phyloP scores from a whole-genome alignment of 1,140 invertebrate species.

The Rhyacophila brunnea region DNA sequence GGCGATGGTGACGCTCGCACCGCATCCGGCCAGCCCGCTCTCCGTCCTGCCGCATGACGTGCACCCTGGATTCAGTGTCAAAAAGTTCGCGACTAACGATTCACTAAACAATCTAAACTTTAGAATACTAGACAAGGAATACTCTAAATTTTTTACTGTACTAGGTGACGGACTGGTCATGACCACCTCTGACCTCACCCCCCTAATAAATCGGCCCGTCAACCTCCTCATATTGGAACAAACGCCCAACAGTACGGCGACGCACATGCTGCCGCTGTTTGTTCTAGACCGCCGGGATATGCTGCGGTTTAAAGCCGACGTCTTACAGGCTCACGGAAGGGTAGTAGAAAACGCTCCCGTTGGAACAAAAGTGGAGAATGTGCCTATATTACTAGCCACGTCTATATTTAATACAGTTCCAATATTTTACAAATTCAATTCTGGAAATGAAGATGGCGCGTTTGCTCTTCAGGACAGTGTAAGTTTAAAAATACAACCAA shows the following conservation, averaged over 20 bases:
- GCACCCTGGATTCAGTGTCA: slow-evolving; percentile 81
- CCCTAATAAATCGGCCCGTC: slow-evolving; percentile 76
- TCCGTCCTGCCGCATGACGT: slow-evolving; percentile 78
- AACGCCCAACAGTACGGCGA: slow-evolving; percentile 71
- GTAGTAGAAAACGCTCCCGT: slow-evolving; percentile 72
- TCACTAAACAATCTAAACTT: slow-evolving; percentile 59
- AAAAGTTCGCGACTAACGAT: slow-evolving; percentile 59
- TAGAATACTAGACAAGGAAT: slow-evolving; percentile 71
- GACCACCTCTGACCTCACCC: slow-evolving; percentile 80
- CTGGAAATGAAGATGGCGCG: slow-evolving; percentile 66
- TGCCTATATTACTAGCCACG: slow-evolving; percentile 65
- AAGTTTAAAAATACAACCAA: slow-evolving; percentile 53
- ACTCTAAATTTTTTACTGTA: slow-evolving; percentile 80
- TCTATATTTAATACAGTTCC: slow-evolving; percentile 57
- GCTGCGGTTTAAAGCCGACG: slow-evolving; percentile 67
- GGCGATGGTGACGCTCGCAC: slow-evolving; percentile 37
- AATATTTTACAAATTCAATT: slow-evolving; percentile 74
- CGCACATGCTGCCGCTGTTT: slow-evolving; percentile 76
- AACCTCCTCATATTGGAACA: slow-evolving; percentile 80
- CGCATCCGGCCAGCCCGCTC: slow-evolving; percentile 40
- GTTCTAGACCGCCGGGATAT: slow-evolving; percentile 79
- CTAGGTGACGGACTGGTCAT: slow-evolving; percentile 86
- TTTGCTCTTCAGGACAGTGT: slow-evolving; percentile 68
- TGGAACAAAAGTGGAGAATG: slow-evolving; percentile 65
- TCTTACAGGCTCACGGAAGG: slow-evolving; percentile 62